A percentile compares a stretch with the other conserved stretches of the same genome.
Conservation (phyloP, 2,888 invertebrate species). For the Aricia artaxerxes region DNA sequence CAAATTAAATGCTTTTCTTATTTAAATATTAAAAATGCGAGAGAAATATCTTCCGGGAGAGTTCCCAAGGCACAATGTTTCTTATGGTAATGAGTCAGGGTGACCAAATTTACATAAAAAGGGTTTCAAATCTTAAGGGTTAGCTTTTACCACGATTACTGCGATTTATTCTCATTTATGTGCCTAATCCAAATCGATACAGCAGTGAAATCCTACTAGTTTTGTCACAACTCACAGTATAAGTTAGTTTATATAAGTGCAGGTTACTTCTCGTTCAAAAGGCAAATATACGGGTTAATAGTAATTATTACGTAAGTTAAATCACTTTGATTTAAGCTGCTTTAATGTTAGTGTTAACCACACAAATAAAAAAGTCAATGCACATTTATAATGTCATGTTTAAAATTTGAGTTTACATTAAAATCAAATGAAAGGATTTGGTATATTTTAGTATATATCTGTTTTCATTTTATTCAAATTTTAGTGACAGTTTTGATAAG, state of each 20-base stretch:
- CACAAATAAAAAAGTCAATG: too few species aligned
- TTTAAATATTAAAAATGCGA: slow-evolving; percentile 13
- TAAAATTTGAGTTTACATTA: too few species aligned
- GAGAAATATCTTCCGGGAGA: slow-evolving; percentile 3
- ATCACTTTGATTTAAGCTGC: too few species aligned
- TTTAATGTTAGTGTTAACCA: too few species aligned
- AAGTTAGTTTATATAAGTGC: too few species aligned
- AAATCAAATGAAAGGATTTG: too few species aligned
- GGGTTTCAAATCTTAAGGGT: neutral
- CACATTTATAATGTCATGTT: too few species aligned
- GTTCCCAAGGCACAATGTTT: slow-evolving; percentile 16
- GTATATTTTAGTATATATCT: too few species aligned
- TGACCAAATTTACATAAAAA: slow-evolving; percentile 5
- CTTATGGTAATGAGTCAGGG: neutral
- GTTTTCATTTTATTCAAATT: too few species aligned
- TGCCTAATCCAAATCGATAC: neutral
- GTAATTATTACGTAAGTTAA: too few species aligned
- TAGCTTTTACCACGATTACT: neutral
- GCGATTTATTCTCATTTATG: neutral
- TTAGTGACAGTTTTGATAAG: neutral
- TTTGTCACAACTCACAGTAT: neutral
- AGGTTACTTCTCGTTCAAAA: too few species aligned
- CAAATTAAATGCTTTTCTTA: slow-evolving; percentile 5
- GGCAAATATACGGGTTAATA: too few species aligned
- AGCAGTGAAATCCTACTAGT: neutral